phyloP scores from a whole-genome alignment of 2,113 vertebrate genomes.

The Trogon melanurus region DNA sequence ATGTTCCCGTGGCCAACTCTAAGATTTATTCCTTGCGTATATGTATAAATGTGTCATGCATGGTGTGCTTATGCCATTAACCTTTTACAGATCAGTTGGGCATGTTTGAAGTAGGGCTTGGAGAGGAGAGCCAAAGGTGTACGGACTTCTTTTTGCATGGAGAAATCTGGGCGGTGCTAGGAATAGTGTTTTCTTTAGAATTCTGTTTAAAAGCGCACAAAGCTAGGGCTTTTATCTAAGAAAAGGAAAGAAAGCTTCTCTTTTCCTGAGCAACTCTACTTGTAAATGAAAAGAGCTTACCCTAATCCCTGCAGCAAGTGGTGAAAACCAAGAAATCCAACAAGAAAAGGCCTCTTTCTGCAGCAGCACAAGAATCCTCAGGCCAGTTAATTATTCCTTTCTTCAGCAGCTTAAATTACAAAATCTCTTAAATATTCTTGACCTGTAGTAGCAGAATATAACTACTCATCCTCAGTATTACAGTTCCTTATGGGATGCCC shows the following conservation, averaged over 20 bases:
- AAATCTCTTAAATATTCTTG: constrained; percentile 50
- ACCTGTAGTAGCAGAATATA: not conserved
- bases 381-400: constrained; percentile 52
- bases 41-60: not conserved
- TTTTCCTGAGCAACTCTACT: constrained; percentile 47
- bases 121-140: not conserved
- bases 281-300: constrained; percentile 58
- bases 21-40: not conserved
- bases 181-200: constrained; percentile 7
- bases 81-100: not conserved
- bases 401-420: constrained; percentile 49
- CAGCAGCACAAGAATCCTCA: constrained; percentile 1
- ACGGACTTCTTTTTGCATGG: not conserved
- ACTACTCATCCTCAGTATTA: not conserved
- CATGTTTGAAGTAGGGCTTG: not conserved
- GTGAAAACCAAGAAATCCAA: constrained; percentile 60
- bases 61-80: not conserved
- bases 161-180: not conserved
- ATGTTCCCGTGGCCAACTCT: not conserved
- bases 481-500: constrained; percentile 1
- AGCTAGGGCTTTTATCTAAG: not conserved
- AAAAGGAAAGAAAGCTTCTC: constrained; percentile 21
- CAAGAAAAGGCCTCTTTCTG: constrained; percentile 30
- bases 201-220: not conserved
- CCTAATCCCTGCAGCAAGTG: constrained; percentile 34